phyloP scores from a whole-genome alignment of 2,888 invertebrate species.

The Spicauda simplicius region DNA sequence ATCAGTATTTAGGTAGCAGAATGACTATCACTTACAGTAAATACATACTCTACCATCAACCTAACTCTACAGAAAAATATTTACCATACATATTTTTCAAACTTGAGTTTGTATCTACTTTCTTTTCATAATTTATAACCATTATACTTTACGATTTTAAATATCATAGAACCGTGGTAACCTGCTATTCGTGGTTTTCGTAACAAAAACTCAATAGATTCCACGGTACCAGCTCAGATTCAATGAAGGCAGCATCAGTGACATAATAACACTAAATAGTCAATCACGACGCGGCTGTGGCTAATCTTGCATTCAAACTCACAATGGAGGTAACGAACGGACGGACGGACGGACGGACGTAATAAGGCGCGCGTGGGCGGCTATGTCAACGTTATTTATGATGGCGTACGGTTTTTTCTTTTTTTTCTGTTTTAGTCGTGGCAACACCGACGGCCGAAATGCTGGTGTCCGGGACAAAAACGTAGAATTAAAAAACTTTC shows the following conservation, averaged over 20 bases:
- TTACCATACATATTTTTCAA: too few species aligned
- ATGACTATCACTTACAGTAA: too few species aligned
- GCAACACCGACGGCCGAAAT: conserved; percentile 46
- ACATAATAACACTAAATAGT: conserved; percentile 67
- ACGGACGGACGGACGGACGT: conserved; percentile 80
- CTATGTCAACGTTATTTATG: conserved; percentile 83
- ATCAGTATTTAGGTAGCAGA: too few species aligned
- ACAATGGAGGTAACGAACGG: conserved; percentile 84
- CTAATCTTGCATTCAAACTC: conserved; percentile 79
- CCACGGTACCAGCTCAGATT: background rate
- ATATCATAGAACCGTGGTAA: background rate
- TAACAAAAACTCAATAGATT: background rate
- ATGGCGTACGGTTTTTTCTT: conserved; percentile 65
- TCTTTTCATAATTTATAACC: too few species aligned
- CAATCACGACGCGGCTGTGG: conserved; percentile 81
- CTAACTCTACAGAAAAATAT: too few species aligned
- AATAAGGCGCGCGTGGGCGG: conserved; percentile 82
- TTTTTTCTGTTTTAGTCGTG: conserved; percentile 52
- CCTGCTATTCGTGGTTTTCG: background rate
- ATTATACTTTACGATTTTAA: background rate
- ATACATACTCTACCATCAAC: too few species aligned
- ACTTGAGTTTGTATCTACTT: too few species aligned
- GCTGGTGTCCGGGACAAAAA: conserved; percentile 10
- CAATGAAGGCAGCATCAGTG: conserved; percentile 17
- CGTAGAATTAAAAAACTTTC: background rate